These are phyloP conservation scores for Cavia porcellus DNA, from an alignment of 2,113 vertebrate genomes.

Conservation along the genomic window DNA sequence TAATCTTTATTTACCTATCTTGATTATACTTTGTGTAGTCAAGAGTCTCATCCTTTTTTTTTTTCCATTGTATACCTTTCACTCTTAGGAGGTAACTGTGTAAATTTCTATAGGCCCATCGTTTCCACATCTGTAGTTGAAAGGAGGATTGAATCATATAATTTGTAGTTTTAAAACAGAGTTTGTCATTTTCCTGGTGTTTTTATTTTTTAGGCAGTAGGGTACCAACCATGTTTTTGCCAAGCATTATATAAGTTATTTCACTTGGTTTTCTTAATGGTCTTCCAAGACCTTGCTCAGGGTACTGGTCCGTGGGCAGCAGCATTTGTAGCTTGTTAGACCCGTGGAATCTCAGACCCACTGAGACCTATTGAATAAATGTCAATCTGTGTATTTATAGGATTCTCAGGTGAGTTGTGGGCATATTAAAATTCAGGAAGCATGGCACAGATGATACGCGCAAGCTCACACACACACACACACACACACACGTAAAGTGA, in stretches of 20 bases:
- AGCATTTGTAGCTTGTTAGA: background rate
- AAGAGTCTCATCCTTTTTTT: slow-evolving; percentile 5
- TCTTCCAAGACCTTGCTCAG: slow-evolving; percentile 24
- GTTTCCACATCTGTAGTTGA: slow-evolving; percentile 17
- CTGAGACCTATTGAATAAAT: background rate
- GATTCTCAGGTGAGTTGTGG: background rate
- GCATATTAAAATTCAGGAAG: background rate
- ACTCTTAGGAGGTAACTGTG: background rate
- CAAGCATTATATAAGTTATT: slow-evolving; percentile 3
- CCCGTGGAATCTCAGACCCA: background rate
- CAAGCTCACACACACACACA: too few relatives aligned
- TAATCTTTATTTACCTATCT: slow-evolving; percentile 28
- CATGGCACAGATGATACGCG: background rate
- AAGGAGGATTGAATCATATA: background rate
- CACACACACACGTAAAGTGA: background rate
- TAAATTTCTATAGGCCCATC: background rate
- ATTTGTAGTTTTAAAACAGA: slow-evolving; percentile 34
- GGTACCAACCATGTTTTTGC: background rate
- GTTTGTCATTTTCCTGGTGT: slow-evolving; percentile 19
- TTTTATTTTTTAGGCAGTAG: slow-evolving; percentile 2
- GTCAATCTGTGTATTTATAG: background rate
- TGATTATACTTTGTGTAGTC: background rate
- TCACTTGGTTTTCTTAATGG: slow-evolving; percentile 27
- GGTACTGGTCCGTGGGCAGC: background rate
- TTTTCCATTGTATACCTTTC: background rate